Evolutionary conservation across 2,888 invertebrate genomes (phyloP).

Genomic region (Heliconius ismenius): DNA sequence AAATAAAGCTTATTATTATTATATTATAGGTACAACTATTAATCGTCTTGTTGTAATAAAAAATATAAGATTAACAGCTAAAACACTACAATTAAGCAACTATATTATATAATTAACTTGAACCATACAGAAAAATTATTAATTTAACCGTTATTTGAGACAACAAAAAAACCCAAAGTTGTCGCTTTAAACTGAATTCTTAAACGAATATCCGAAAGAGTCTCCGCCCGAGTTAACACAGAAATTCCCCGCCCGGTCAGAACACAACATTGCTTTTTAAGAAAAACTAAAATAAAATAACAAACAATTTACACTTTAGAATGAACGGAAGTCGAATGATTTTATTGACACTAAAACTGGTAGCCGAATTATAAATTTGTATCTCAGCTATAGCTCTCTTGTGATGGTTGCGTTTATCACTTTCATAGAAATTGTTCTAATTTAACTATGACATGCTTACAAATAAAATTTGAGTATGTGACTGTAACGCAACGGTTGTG

Average conservation of each 20-base stretch:
- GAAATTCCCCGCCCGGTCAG: constrained; percentile 51
- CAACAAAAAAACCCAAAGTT: constrained; percentile 35
- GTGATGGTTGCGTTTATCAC: neutral
- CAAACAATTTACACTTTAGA: constrained; percentile 67
- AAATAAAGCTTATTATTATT: too few relatives aligned
- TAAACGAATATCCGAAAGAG: constrained; percentile 33
- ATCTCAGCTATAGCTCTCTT: constrained; percentile 9
- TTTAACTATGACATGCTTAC: neutral
- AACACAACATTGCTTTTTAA: constrained; percentile 73
- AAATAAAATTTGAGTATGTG: too few relatives aligned
- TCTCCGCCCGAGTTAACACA: constrained; percentile 37
- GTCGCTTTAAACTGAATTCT: constrained; percentile 33
- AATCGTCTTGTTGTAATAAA: too few relatives aligned
- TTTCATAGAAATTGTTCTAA: neutral
- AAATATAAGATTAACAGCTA: neutral
- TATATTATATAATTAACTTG: neutral
- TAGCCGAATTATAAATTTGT: constrained; percentile 43
- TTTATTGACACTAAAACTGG: constrained; percentile 60
- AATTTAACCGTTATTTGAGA: constrained; percentile 1
- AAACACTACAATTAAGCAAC: neutral
- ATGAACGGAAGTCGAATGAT: constrained; percentile 63
- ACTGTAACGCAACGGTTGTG: too few relatives aligned
- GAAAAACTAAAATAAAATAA: constrained; percentile 61
- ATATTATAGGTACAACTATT: too few relatives aligned
- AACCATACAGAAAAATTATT: neutral